Conservation (phyloP, 1,140 invertebrate species). For the Dolichoris vasculosae region DNA sequence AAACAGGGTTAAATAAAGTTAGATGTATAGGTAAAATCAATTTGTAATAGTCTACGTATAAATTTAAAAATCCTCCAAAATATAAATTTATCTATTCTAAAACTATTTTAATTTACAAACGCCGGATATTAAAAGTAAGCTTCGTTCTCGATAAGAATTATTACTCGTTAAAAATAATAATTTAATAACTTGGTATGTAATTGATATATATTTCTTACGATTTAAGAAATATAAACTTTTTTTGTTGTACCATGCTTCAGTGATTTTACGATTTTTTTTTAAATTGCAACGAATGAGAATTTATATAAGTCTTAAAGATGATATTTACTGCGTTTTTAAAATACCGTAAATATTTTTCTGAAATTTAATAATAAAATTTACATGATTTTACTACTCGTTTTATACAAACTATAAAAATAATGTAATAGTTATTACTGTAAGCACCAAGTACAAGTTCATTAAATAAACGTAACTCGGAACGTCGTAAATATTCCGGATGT, state of each 20-base stretch:
- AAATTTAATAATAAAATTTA: neutral
- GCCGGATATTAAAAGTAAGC: too few species aligned
- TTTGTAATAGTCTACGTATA: neutral
- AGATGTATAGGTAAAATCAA: neutral
- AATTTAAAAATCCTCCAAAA: too few species aligned
- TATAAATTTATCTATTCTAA: too few species aligned
- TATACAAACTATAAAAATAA: too few species aligned
- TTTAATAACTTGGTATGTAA: too few species aligned
- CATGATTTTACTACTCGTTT: neutral
- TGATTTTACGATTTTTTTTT: neutral
- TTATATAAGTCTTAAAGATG: neutral
- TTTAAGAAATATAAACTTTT: too few species aligned
- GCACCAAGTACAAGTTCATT: neutral
- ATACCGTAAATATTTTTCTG: neutral
- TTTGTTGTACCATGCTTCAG: too few species aligned
- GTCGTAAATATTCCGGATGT: neutral
- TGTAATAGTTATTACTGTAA: too few species aligned
- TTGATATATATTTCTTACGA: too few species aligned
- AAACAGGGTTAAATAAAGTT: neutral
- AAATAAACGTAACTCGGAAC: neutral
- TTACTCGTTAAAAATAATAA: too few species aligned
- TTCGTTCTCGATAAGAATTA: too few species aligned
- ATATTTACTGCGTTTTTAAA: neutral
- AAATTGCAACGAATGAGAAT: neutral
- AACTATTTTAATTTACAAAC: too few species aligned